These are phyloP conservation scores for Apogon hyalosoma DNA, from an alignment of 2,797 vertebrate species.

Conservation along the genomic window DNA sequence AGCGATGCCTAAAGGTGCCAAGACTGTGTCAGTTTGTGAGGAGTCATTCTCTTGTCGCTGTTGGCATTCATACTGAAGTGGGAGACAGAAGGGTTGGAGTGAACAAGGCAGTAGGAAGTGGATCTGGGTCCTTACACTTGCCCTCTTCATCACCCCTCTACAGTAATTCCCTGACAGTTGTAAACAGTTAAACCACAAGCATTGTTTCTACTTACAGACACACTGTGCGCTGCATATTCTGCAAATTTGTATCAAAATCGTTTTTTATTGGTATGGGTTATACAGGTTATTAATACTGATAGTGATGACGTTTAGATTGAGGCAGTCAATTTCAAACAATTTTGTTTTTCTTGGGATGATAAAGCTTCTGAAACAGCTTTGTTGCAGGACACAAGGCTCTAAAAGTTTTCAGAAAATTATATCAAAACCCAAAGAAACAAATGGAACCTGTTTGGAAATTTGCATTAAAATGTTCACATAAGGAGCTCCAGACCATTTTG, in stretches of 20 bases:
- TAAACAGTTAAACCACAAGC: conserved; percentile 33
- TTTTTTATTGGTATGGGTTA: conserved; percentile 43
- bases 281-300: conserved; percentile 24
- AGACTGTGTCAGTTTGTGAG: conserved; percentile 39
- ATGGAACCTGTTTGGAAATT: conserved; percentile 1
- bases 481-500: conserved; percentile 28
- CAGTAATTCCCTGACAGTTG: conserved; percentile 7
- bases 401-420: conserved; percentile 6
- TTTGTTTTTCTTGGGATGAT: conserved; percentile 27
- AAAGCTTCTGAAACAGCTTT: conserved; percentile 25
- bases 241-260: conserved; percentile 13
- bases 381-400: neutral
- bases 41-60: conserved; percentile 35
- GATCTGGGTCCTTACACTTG: conserved; percentile 32
- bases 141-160: conserved; percentile 31
- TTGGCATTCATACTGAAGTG: conserved; percentile 38
- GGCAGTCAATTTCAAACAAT: conserved; percentile 32
- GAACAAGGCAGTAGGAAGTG: conserved; percentile 34
- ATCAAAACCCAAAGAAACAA: neutral
- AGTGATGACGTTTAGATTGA: conserved; percentile 45
- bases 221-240: conserved; percentile 30
- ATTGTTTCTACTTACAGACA: conserved; percentile 28
- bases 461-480: conserved; percentile 19
- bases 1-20: conserved; percentile 51
- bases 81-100: conserved; percentile 46